phyloP scores from a whole-genome alignment of 2,888 invertebrate genomes.

The Hydraecia micacea region DNA sequence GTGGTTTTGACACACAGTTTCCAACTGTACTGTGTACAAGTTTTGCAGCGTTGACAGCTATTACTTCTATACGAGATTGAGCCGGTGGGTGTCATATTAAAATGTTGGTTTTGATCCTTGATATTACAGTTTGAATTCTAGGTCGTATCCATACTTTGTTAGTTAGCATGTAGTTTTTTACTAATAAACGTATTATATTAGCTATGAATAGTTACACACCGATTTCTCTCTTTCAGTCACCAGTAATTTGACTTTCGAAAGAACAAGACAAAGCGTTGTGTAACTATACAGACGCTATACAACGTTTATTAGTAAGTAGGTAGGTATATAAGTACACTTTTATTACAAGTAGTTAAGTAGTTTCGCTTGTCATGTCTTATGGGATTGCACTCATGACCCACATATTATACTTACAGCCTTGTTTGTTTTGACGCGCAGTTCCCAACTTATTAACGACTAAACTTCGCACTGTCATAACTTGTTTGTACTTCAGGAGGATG shows the following conservation, averaged over 20 bases:
- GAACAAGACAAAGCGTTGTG: too few species aligned
- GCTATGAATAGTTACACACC: too few species aligned
- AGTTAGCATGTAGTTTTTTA: too few species aligned
- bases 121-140: not conserved
- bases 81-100: not conserved
- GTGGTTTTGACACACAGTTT: not conserved
- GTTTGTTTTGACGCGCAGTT: conserved; percentile 23
- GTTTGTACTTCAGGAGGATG: not conserved
- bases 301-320: too few species aligned
- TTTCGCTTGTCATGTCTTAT: not conserved
- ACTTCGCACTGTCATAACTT: conserved; percentile 17
- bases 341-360: not conserved
- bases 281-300: too few species aligned
- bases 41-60: conserved; percentile 6
- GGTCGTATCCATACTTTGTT: too few species aligned
- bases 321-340: too few species aligned
- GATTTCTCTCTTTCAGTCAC: too few species aligned
- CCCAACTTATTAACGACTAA: conserved; percentile 14
- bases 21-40: not conserved
- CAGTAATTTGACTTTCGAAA: too few species aligned
- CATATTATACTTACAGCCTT: conserved; percentile 1
- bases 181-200: too few species aligned
- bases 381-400: conserved; percentile 35
- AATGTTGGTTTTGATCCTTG: not conserved
- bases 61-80: not conserved